Base-by-base conservation (phyloP, 2,113 vertebrate genomes). In the Stigmatopora nigra region DNA sequence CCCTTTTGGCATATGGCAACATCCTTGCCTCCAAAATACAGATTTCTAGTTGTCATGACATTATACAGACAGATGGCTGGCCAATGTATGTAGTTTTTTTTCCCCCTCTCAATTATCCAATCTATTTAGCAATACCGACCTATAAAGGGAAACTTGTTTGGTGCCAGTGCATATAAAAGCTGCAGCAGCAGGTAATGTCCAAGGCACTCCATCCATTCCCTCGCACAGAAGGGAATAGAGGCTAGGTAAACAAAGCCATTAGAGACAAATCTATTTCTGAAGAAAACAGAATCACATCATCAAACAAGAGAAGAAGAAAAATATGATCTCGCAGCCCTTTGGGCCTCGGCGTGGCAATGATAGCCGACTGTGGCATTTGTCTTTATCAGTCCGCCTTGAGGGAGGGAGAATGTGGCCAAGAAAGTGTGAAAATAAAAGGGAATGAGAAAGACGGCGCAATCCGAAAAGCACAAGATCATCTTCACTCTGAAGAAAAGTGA, bases 211-310 rank as follows among this genome's bases (percentile, higher is more conserved):
- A 82, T 86, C 76, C 79, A 76, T 64, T 63, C 68, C 67, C 63
- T 63, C 61, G 72, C 78, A 81, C 77, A 70, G 56, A 68, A 74
- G 73, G 77, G 79, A 75, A 70, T 79, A 81, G 63, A 64, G 81
- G 84, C 79, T 83, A 86, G 89, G 89, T 89, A 91, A 92, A 90
- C 87, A 92, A 88, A 90, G 87, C 87, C 88, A 89, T 92, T 89
- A 89, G 83, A 88, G 89, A 90, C 87, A 89, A 91, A 91, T 91
- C 91, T 91, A 89, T 92, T 89, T 90, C 85, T 88, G 87, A 89
- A 87, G 87, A 90, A 90, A 91, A 88, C 89, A 91, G 90, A 91
- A 91, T 90, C 89, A 91, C 88, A 90, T 89, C 90, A 90, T 91
- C 89, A 92, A 90, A 90, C 88, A 91, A 85, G 76, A 82, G 86